Percentiles rank a stretch among this genome's conserved stretches.
Conservation (phyloP, 2,888 invertebrate species). For the Epinotia ramella region DNA sequence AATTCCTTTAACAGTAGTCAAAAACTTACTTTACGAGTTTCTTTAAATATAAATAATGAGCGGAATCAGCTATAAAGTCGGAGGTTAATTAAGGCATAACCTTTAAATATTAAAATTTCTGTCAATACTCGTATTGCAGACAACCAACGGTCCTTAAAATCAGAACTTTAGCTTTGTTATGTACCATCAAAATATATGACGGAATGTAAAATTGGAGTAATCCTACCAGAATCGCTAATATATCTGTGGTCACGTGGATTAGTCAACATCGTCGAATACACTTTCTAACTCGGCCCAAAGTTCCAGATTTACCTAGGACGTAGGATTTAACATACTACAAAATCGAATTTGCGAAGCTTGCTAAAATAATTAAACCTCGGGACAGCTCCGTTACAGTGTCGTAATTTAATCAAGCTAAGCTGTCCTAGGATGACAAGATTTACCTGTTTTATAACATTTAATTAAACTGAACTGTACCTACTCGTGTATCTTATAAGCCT, state of each 20-base stretch:
- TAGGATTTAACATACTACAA: conserved; percentile 19
- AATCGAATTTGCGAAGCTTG: conserved; percentile 55
- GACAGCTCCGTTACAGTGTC: conserved; percentile 49
- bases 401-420: conserved; percentile 31
- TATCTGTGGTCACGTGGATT: background rate
- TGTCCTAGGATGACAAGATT: conserved; percentile 8
- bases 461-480: conserved; percentile 6
- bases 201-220: too few relatives aligned
- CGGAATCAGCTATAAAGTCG: background rate
- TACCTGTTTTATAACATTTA: conserved; percentile 23
- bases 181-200: too few relatives aligned
- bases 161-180: too few relatives aligned
- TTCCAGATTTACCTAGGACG: conserved; percentile 12
- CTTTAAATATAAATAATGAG: background rate
- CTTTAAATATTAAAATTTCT: background rate
- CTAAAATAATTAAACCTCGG: conserved; percentile 60
- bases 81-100: conserved; percentile 2
- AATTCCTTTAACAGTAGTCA: background rate
- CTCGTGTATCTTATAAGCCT: background rate
- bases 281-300: background rate
- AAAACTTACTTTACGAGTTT: conserved; percentile 1
- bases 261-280: background rate
- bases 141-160: too few relatives aligned
- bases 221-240: background rate
- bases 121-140: too few relatives aligned